Conservation (phyloP, 2,888 invertebrate species). For the Zaprionus obscuricornis region DNA sequence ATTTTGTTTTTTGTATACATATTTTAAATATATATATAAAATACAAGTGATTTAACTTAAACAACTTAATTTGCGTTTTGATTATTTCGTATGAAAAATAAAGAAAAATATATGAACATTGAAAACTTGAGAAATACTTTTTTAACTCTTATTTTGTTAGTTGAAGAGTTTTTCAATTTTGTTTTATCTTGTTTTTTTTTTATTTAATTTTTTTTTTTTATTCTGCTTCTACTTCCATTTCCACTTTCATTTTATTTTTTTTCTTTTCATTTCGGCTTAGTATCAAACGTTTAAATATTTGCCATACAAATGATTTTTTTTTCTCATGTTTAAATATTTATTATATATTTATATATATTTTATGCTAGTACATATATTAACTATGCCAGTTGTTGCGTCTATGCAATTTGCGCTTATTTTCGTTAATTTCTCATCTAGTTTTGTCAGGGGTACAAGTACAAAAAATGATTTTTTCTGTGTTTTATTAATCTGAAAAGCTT, state of each 20-base stretch:
- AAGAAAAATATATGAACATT: constrained; percentile 12
- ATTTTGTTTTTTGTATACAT: constrained; percentile 54
- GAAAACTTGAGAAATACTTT: constrained; percentile 41
- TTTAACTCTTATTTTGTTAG: constrained; percentile 44
- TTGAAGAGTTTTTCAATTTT: constrained; percentile 48
- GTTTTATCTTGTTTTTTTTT: constrained; percentile 25
- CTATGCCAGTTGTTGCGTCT: constrained; percentile 59
- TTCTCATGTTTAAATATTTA: constrained; percentile 67
- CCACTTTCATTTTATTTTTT: background rate
- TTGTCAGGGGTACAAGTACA: too few species aligned
- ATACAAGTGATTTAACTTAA: constrained; percentile 31
- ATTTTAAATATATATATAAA: constrained; percentile 58
- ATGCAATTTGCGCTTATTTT: constrained; percentile 60
- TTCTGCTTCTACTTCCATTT: constrained; percentile 22
- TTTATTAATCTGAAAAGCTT: constrained; percentile 64
- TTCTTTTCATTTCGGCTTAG: constrained; percentile 20
- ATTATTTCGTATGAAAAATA: constrained; percentile 14
- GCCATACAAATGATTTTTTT: constrained; percentile 61
- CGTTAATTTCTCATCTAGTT: constrained; percentile 18
- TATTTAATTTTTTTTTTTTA: constrained; percentile 20
- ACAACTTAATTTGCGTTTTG: constrained; percentile 27
- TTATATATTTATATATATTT: constrained; percentile 65
- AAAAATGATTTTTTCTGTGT: constrained; percentile 33
- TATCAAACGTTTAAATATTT: constrained; percentile 70
- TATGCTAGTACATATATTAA: constrained; percentile 65